Evolutionary conservation across 2,113 vertebrate species (phyloP).

Genomic region (Pedionomus torquatus): DNA sequence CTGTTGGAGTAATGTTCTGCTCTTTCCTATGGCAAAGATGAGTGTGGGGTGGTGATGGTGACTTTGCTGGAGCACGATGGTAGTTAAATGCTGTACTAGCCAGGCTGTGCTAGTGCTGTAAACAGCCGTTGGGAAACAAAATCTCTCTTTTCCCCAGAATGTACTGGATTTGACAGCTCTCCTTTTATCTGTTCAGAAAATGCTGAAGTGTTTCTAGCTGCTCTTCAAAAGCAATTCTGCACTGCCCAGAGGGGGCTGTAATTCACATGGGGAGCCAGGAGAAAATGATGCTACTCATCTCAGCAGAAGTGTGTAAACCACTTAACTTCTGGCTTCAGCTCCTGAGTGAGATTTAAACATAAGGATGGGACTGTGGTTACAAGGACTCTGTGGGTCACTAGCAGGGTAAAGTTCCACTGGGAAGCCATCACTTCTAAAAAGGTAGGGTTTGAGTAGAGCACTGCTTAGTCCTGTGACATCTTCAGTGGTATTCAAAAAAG

Average conservation of each 20-base stretch:
- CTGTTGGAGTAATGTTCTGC: not conserved
- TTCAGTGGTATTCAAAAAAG: not conserved
- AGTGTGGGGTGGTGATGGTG: not conserved
- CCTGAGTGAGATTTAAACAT: not conserved
- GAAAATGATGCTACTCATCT: not conserved
- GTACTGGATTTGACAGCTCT: not conserved
- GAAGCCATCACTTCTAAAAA: not conserved
- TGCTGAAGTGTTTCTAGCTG: slow-evolving; percentile 55
- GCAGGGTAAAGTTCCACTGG: not conserved
- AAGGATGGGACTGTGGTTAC: not conserved
- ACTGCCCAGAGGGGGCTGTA: slow-evolving; percentile 54
- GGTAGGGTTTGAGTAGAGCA: not conserved
- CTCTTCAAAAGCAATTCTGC: slow-evolving; percentile 62
- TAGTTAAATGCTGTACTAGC: not conserved
- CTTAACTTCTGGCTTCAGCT: not conserved
- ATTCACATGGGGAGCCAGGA: slow-evolving; percentile 20
- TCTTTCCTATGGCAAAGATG: not conserved
- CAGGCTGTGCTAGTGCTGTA: not conserved
- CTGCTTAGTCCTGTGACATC: not conserved
- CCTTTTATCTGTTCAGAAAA: slow-evolving; percentile 48
- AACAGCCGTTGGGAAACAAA: not conserved
- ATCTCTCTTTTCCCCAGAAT: not conserved
- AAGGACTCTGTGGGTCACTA: not conserved
- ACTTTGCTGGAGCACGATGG: accelerated
- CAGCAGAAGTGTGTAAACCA: slow-evolving; percentile 1